Evolutionary conservation across 2,797 vertebrate species (phyloP), one percentile per base, ranked within the genome.

Genomic region (Mastacembelus armatus): DNA sequence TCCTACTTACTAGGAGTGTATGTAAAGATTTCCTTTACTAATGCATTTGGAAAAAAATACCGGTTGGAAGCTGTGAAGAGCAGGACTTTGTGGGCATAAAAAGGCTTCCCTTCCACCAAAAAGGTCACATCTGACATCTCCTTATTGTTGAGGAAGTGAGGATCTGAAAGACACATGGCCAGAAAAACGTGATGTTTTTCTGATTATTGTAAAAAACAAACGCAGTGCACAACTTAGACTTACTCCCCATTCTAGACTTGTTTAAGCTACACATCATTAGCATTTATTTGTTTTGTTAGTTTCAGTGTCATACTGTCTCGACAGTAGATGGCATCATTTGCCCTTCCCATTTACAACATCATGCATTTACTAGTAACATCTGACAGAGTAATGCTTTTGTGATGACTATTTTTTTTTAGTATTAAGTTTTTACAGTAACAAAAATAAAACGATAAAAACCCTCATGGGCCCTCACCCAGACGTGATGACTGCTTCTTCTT

Each of bases 121-220:
- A 95, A 95, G 14, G 93, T 95, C 80, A 95, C 92, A 10, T 95
- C 94, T 19, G 94, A 94, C 93, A 94, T 95, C 38, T 95, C 94
- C 66, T 93, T 94, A 49, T 94, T 94, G 83, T 95, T 95, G 77
- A 95, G 83, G 59, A 94, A 94, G 78, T 92, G 91, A 57, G 94
- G 92, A 82, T 94, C 94, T 95, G 88, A 74, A 80, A 86, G 8
- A 80, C 11, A 71, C 0, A 15, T 1, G 21, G 5, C 16, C 54
- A 75, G 51, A 67, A 60, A 64, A 58, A 51, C 21, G 14, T 42
- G 0, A 68, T 8, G 24, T 45, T 63, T 58, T 64, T 49, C 40
- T 58, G 21, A 61, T 55, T 22, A 43, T 56, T 2, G 58, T 26
- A 55, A 32, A 64, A 27, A 69, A 54, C 2, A 47, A 45, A 38